Conservation (phyloP, 2,888 invertebrate genomes). For the Campaea margaritaria region DNA sequence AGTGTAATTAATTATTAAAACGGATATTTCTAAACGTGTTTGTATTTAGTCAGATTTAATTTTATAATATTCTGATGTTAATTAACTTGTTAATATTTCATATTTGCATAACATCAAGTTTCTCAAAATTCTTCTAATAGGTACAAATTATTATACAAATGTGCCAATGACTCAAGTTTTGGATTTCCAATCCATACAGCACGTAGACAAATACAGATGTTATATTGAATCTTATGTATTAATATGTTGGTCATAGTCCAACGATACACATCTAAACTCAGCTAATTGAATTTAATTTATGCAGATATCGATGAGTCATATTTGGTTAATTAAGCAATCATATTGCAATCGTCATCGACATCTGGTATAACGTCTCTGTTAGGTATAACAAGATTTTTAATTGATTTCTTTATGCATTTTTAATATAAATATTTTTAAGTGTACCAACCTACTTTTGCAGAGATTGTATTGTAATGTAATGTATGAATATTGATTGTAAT, state of each 20-base stretch:
- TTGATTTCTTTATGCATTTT: not conserved
- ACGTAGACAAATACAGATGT: slow-evolving; percentile 7
- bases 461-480: too few species aligned
- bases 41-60: not conserved
- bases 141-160: too few species aligned
- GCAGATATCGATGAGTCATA: slow-evolving; percentile 31
- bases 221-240: slow-evolving; percentile 22
- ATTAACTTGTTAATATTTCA: too few species aligned
- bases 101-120: too few species aligned
- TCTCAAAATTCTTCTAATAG: too few species aligned
- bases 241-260: slow-evolving; percentile 28
- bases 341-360: slow-evolving; percentile 13
- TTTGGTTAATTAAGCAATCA: slow-evolving; percentile 31
- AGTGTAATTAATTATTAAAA: not conserved
- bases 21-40: not conserved
- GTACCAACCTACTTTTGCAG: too few species aligned
- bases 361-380: slow-evolving; percentile 22
- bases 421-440: too few species aligned
- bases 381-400: not conserved
- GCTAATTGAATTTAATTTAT: slow-evolving; percentile 30
- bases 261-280: slow-evolving; percentile 37
- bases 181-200: not conserved
- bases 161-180: too few species aligned
- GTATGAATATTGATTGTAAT: too few species aligned
- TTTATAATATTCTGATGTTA: too few species aligned